Evolutionary conservation across 2,113 vertebrate species (phyloP).

Genomic region (Sisor rabdophorus): DNA sequence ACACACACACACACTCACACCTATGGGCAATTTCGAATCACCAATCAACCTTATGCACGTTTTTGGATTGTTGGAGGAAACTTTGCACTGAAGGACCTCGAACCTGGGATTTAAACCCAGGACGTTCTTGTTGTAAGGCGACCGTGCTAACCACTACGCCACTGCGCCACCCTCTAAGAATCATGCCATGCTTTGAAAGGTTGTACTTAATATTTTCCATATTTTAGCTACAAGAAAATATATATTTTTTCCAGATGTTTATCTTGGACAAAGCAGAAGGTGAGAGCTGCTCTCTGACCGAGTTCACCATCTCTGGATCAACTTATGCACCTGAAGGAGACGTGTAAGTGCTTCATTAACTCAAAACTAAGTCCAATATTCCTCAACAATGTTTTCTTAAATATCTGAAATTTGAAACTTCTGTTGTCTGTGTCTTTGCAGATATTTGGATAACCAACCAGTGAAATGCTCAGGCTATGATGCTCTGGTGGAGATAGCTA

Average conservation of each 20-base stretch:
- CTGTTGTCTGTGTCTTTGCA: conserved; percentile 54
- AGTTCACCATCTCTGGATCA: conserved; percentile 94
- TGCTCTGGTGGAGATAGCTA: conserved; percentile 88
- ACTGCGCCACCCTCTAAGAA: too few relatives aligned
- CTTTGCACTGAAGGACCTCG: too few relatives aligned
- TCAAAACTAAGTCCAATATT: background rate
- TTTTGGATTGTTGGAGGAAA: too few relatives aligned
- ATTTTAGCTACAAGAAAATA: background rate
- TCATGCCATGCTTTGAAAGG: background rate
- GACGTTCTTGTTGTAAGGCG: too few relatives aligned
- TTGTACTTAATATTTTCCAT: background rate
- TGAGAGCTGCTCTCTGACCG: conserved; percentile 83
- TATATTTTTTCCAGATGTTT: conserved; percentile 82
- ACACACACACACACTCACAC: too few relatives aligned
- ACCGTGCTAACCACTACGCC: too few relatives aligned
- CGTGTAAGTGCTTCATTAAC: conserved; percentile 78
- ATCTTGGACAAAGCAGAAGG: conserved; percentile 82
- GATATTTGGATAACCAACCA: conserved; percentile 82
- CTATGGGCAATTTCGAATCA: too few relatives aligned
- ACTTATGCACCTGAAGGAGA: conserved; percentile 95
- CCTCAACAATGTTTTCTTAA: background rate
- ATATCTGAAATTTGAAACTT: background rate
- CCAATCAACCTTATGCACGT: too few relatives aligned
- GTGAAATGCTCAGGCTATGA: conserved; percentile 83
- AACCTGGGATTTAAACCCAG: too few relatives aligned